phyloP scores from a whole-genome alignment of 2,113 vertebrate genomes.

The Ondatra zibethicus region DNA sequence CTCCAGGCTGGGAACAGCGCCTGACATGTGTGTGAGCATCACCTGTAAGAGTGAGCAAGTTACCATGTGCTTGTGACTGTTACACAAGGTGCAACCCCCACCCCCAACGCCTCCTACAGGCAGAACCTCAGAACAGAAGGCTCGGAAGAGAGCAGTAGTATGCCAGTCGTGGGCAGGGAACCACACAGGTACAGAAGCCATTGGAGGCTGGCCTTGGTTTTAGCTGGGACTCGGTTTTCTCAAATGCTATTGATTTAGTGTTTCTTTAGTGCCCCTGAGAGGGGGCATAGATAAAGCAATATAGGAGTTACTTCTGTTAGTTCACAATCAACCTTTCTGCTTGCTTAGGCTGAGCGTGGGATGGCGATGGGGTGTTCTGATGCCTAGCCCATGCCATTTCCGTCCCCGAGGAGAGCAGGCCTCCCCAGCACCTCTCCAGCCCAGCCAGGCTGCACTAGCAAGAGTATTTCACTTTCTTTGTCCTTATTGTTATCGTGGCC shows the following conservation, averaged over 20 bases:
- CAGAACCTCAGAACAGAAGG: not conserved
- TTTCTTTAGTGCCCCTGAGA: not conserved
- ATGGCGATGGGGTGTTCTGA: not conserved
- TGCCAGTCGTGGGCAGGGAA: not conserved
- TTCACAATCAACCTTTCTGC: not conserved
- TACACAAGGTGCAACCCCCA: no score
- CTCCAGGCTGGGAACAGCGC: not conserved
- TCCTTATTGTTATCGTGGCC: not conserved
- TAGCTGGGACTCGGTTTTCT: not conserved
- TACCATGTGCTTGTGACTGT: not conserved
- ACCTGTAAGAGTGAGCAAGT: not conserved
- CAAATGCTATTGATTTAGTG: not conserved
- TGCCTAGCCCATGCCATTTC: accelerated
- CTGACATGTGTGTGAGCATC: not conserved
- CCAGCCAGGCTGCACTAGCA: not conserved
- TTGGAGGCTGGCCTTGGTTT: not conserved
- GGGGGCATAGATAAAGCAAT: not conserved
- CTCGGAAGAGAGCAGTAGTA: not conserved
- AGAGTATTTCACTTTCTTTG: not conserved
- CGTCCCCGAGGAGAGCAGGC: accelerated
- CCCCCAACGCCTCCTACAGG: not conserved
- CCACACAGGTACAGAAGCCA: accelerated
- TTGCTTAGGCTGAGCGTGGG: not conserved
- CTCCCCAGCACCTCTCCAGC: not conserved
- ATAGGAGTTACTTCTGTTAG: not conserved